These are phyloP conservation scores for Alitta virens DNA, from an alignment of 2,888 invertebrate genomes.

Conservation along the genomic window DNA sequence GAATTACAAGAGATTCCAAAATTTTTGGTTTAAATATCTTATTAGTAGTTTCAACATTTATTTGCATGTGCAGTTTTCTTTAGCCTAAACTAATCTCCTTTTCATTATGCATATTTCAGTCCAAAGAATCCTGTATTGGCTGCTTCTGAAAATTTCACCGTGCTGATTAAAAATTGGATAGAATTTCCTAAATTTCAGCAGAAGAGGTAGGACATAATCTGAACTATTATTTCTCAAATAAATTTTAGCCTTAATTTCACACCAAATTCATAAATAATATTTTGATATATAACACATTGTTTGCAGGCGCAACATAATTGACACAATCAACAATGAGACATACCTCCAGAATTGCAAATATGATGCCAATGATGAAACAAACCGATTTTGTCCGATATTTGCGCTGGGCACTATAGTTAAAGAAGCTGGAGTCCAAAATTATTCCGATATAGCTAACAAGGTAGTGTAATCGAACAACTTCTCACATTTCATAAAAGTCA, in stretches of 20 bases:
- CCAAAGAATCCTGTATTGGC: conserved; percentile 34
- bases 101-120: conserved; percentile 34
- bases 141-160: conserved; percentile 54
- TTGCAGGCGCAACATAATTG: conserved; percentile 49
- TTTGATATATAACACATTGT: neutral
- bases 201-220: conserved; percentile 40
- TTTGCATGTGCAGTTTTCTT: no score
- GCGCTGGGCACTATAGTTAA: conserved; percentile 40
- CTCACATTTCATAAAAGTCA: no score
- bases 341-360: conserved; percentile 44
- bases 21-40: no score
- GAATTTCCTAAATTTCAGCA: conserved; percentile 57
- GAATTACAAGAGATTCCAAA: no score
- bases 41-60: neutral
- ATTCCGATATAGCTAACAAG: conserved; percentile 40
- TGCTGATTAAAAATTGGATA: conserved; percentile 59
- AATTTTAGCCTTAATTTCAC: no score
- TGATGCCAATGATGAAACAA: conserved; percentile 31
- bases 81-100: no score
- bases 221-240: no score
- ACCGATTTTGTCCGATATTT: conserved; percentile 53
- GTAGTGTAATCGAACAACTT: no score
- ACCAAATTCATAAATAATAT: no score
- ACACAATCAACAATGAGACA: conserved; percentile 30
- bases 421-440: conserved; percentile 32